Percentiles rank a stretch among this genome's conserved stretches.
These are phyloP conservation scores for Hoplodrina blanda DNA, from an alignment of 2,888 invertebrate genomes.

Conservation along the genomic window DNA sequence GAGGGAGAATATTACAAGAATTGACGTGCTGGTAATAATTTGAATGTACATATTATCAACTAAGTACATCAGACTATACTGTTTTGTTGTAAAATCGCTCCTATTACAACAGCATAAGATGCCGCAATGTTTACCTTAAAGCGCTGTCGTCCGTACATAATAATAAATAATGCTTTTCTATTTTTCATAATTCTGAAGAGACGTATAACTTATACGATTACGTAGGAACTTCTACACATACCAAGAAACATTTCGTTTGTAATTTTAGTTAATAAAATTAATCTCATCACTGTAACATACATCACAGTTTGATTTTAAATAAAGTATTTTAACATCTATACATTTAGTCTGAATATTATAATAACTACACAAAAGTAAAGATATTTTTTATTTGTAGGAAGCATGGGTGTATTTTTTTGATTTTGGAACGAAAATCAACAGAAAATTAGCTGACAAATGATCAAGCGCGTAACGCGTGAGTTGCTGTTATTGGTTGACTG, in stretches of 20 bases:
- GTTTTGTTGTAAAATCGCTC: too few species aligned
- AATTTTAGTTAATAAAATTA: slow-evolving; percentile 53
- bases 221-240: slow-evolving; percentile 72
- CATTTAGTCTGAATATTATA: slow-evolving; percentile 10
- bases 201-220: slow-evolving; percentile 54
- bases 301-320: slow-evolving; percentile 70
- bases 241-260: slow-evolving; percentile 31
- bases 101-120: too few species aligned
- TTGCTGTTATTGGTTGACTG: neutral
- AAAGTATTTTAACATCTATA: slow-evolving; percentile 45
- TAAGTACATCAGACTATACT: too few species aligned
- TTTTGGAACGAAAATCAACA: neutral
- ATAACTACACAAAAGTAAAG: slow-evolving; percentile 10
- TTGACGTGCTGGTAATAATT: too few species aligned
- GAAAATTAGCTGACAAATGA: neutral
- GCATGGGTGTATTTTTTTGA: neutral
- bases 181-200: slow-evolving; percentile 41
- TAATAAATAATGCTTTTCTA: too few species aligned
- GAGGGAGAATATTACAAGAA: too few species aligned
- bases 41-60: too few species aligned
- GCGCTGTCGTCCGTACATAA: too few species aligned
- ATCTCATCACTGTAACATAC: slow-evolving; percentile 71
- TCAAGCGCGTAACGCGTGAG: too few species aligned
- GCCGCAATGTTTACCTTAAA: too few species aligned
- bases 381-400: slow-evolving; percentile 10